Evolutionary conservation across 2,888 invertebrate genomes (phyloP), one percentile per base, ranked within the genome.

Genomic region (Keiferia lycopersicella): DNA sequence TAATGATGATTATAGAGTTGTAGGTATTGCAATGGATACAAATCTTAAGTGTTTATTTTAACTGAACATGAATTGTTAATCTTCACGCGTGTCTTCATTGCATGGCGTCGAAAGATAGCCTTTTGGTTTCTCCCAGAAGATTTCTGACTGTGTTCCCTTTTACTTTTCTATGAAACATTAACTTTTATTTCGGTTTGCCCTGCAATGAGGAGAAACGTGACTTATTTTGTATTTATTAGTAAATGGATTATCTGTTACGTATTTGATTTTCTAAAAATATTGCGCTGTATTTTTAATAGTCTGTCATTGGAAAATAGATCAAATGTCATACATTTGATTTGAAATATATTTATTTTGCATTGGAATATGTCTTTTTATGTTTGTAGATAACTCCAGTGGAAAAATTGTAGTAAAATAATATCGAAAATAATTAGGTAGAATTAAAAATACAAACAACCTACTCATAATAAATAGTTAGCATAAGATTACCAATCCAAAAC

Each of bases 301-400:
- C 86, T 88, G 88, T 89, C 88, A 83, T 86, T 84, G 79, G 77
- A 83, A 83, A 82, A 78, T 87, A 87, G 86, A 85, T 91, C 91
- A 91, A 89, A 91, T 91, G 91, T 91, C 89, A 90, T 91, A 91
- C 91, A 91, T 91, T 91, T 91, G 91, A 87, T 91, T 89, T 88
- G 87, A 90, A 91, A 91, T 90, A 91, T 91, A 90, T 91, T 91
- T 91, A 91, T 89, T 90, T 91, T 87, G 87, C 86, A 89, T 88
- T 88, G 84, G 87, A 86, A 87, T 84, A 83, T 84, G 89, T 87
- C 88, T 89, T 90, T 89, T 90, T 90, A 79, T 91, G 90, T 89
- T 88, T 88, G 90, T 91, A 90, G 91, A 87, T 91, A 90, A 88
- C 82, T 86, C 88, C 89, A 87, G 82, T 85, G 83, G 81, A 80